Base-by-base conservation (phyloP, 2,797 vertebrate genomes). In the Hippopotamyrus pictus region DNA sequence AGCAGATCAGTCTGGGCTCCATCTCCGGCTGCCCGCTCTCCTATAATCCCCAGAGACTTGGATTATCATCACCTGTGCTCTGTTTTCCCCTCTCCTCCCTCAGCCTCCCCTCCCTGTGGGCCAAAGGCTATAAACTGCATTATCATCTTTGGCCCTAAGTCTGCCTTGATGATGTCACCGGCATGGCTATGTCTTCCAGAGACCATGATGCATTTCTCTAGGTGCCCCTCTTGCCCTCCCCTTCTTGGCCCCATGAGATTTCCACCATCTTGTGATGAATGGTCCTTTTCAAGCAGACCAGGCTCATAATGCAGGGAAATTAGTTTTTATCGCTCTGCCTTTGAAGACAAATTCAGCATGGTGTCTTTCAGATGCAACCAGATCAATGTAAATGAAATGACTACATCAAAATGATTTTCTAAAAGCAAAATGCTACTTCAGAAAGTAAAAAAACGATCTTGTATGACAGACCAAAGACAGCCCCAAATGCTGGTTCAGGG, bases 1-100 rank as follows among this genome's bases (percentile, higher is more conserved):
- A 94, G 93, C 92, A 88, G 91, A 90, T 88, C 86, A 90, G 94
- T 92, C 91, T 91, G 83, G 92, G 90, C 89, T 89, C 92, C 82
- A 17, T 92, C 92, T 92, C 92, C 89, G 92, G 93, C 91, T 48
- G 1, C 4, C 54, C 12, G 17, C 33, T 19, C n/a, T 46, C 5
- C 46, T 65, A 14, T 2, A 12, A 25, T 51, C 79, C 57, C 87
- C 82, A 44, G 11, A 79, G 54, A 37, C 3, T 3, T 25, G 59
- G 89, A 85, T 90, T 76, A 53, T 69, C 62, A 86, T 88, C 89
- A 90, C 89, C 87, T 88, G 76, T 88, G 82, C 88, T 73, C 92
- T 92, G 88, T 87, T 90, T 91, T 90, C 87, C 90, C 90, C 69
- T 44, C 17, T 90, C 89, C 84, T 89, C 91, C 88, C 91, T 62